Percentiles rank a stretch among this genome's conserved stretches.
These are phyloP conservation scores for Tetramorium bicarinatum DNA, from an alignment of 2,888 invertebrate species.

Conservation along the genomic window DNA sequence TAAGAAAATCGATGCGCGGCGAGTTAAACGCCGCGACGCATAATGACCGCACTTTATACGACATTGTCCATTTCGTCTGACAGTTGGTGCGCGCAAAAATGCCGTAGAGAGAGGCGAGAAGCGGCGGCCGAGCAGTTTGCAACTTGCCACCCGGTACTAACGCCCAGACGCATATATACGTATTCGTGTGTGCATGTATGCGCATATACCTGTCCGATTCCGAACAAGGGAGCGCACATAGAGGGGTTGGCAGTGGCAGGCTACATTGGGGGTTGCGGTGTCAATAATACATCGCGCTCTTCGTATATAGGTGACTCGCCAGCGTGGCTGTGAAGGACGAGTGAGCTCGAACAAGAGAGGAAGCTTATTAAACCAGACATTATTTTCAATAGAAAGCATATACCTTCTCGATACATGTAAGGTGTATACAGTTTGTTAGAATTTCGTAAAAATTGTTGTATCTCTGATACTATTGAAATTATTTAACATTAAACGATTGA, in stretches of 20 bases:
- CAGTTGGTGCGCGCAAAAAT: conserved; percentile 50
- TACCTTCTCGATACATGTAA: neutral
- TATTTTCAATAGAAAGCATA: neutral
- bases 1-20: conserved; percentile 48
- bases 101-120: conserved; percentile 36
- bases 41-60: conserved; percentile 50
- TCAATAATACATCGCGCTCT: conserved; percentile 81
- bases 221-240: conserved; percentile 77
- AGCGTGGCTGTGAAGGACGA: conserved; percentile 69
- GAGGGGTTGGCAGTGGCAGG: conserved; percentile 77
- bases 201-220: conserved; percentile 79
- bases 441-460: neutral
- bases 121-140: conserved; percentile 57
- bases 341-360: conserved; percentile 67
- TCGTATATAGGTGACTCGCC: conserved; percentile 79
- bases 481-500: neutral
- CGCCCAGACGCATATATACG: conserved; percentile 51
- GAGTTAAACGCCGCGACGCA: conserved; percentile 51
- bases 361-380: conserved; percentile 17
- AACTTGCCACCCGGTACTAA: conserved; percentile 68
- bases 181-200: conserved; percentile 45
- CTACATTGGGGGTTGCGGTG: conserved; percentile 82
- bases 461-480: neutral
- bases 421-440: neutral
- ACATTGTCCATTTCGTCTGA: conserved; percentile 48